Percentiles rank a stretch among this genome's conserved stretches.
Conservation (phyloP, 2,888 invertebrate species). For the Bruchidius siliquastri region DNA sequence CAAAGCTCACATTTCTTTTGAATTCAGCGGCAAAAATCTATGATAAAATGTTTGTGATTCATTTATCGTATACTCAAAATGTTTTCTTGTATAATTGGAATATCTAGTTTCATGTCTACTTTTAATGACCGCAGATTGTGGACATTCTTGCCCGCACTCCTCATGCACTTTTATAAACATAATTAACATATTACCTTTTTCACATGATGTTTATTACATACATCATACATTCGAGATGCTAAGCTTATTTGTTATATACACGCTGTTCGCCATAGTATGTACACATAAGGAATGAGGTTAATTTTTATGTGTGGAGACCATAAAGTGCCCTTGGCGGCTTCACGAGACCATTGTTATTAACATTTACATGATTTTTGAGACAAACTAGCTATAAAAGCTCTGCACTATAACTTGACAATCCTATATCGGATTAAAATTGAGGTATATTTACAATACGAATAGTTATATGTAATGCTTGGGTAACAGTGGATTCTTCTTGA, state of each 20-base stretch:
- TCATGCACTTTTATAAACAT: slow-evolving; percentile 1
- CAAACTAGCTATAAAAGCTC: background rate
- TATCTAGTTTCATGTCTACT: too few species aligned
- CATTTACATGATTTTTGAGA: background rate
- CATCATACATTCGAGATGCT: background rate
- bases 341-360: background rate
- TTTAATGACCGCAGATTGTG: background rate
- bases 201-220: slow-evolving; percentile 1
- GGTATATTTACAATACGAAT: background rate
- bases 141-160: background rate
- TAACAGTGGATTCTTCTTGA: background rate
- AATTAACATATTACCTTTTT: slow-evolving; percentile 11
- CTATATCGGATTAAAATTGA: too few species aligned
- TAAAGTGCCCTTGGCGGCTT: background rate
- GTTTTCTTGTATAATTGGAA: too few species aligned
- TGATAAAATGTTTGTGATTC: too few species aligned
- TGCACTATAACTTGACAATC: background rate
- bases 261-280: slow-evolving; percentile 5
- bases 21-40: too few species aligned
- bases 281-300: slow-evolving; percentile 9
- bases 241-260: slow-evolving; percentile 2
- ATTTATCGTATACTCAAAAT: too few species aligned
- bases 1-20: too few species aligned
- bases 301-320: background rate
- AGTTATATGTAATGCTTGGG: background rate